Base-by-base conservation (phyloP, 2,888 invertebrate species). In the Melanotus villosus region DNA sequence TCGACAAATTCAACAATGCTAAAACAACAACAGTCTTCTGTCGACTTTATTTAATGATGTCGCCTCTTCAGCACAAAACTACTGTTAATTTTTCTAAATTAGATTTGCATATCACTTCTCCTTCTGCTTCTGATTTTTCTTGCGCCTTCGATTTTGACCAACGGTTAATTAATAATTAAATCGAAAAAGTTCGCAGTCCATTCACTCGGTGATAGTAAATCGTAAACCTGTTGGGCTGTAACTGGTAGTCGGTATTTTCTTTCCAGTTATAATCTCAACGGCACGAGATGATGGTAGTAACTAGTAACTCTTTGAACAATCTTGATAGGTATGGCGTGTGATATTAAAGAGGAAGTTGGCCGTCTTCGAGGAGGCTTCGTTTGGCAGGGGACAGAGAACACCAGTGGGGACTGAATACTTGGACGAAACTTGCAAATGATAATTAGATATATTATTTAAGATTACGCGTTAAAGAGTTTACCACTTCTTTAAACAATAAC, bases 271-370 rank as follows among this genome's bases (percentile, higher is more conserved):
- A 36, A 56, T 56, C 58, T 38, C 26, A 23, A 18, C 43, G 58
- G 26, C 47, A 36, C 60, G 60, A 62, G 60, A 59, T 50, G 45
- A n/a, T n/a, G n/a, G n/a, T n/a, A n/a, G n/a, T n/a, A n/a, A n/a
- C n/a, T n/a, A n/a, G 50, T 36, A 36, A 50, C 47, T 47, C 47
- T 47, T 62, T 30, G n/a, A 38, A 59, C 50, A 50, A 62, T 62
- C 47, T 60, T 43, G 47, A 62, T 47, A 34, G 16, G 60, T 59
- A 50, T n/a, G n/a, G n/a, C 34, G 60, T 62, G 47, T 59, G 60
- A 62, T 63, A 41, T 63, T 41, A 62, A 47, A 34, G 38, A 38
- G 47, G 63, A 63, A 54, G 63, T 41, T 38, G 52, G 63, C 32
- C 32, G 45, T 47, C 47, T 34, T 59, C 50, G 16, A 50, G 54